phyloP scores from a whole-genome alignment of 2,888 invertebrate species.

The Erpobdella octoculata region DNA sequence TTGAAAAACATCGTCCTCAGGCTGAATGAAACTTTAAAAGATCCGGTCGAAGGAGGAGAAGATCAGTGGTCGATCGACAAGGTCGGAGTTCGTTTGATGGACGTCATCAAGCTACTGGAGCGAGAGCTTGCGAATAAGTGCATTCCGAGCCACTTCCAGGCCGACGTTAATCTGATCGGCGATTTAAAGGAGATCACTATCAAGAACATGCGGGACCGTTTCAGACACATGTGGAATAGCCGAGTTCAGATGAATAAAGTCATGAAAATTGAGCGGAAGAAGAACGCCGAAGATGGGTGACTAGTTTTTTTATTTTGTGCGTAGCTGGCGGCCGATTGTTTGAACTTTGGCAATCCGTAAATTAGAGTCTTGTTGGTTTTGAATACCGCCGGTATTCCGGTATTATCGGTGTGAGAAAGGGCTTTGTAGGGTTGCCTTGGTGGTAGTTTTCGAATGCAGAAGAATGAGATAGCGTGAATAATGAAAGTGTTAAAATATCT shows the following conservation, averaged over 20 bases:
- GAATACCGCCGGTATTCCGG: too few relatives aligned
- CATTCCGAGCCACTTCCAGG: background rate
- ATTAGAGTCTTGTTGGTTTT: too few relatives aligned
- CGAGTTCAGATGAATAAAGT: constrained; percentile 11
- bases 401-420: too few relatives aligned
- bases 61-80: background rate
- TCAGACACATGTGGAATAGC: constrained; percentile 15
- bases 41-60: background rate
- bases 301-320: too few relatives aligned
- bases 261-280: background rate
- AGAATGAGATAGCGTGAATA: too few relatives aligned
- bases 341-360: too few relatives aligned
- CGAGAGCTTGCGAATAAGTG: background rate
- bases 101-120: constrained; percentile 11
- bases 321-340: too few relatives aligned
- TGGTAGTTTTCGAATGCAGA: too few relatives aligned
- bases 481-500: too few relatives aligned
- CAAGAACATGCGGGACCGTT: background rate
- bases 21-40: background rate
- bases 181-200: background rate
- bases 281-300: too few relatives aligned
- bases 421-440: too few relatives aligned
- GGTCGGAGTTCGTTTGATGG: constrained; percentile 16
- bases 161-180: constrained; percentile 5
- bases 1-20: constrained; percentile 12